These are phyloP conservation scores for Pachliopta kotzebuea DNA, from an alignment of 2,888 invertebrate species.

Conservation along the genomic window DNA sequence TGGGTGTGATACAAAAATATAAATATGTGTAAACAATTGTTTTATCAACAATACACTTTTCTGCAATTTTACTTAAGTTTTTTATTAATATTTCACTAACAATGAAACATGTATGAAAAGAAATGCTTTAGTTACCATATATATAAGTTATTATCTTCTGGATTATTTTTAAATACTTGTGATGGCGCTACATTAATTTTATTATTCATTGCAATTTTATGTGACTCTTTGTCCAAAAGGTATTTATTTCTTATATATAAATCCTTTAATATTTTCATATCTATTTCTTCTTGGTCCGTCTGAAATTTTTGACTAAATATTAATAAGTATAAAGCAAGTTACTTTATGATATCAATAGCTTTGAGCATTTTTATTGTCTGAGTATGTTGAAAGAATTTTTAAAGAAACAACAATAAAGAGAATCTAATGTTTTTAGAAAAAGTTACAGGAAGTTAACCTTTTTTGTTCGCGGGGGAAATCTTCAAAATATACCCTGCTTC, in stretches of 20 bases:
- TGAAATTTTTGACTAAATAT: conserved; percentile 47
- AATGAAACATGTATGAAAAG: not conserved
- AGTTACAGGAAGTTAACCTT: not conserved
- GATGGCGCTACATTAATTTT: conserved; percentile 59
- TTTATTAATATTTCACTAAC: not conserved
- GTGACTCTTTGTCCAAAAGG: conserved; percentile 83
- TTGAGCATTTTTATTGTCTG: too few relatives aligned
- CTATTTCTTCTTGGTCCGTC: conserved; percentile 80
- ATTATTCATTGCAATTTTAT: conserved; percentile 72
- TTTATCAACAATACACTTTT: too few relatives aligned
- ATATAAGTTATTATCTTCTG: conserved; percentile 48
- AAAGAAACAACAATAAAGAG: too few relatives aligned
- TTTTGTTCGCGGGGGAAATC: too few relatives aligned
- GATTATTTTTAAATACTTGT: conserved; percentile 54
- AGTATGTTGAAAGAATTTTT: too few relatives aligned
- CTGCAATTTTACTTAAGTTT: not conserved
- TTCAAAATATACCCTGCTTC: too few relatives aligned
- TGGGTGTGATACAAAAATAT: too few relatives aligned
- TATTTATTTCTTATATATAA: conserved; percentile 81
- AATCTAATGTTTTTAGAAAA: too few relatives aligned
- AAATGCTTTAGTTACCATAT: conserved; percentile 49
- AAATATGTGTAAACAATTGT: too few relatives aligned
- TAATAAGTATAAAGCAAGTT: too few relatives aligned
- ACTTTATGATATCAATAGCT: too few relatives aligned
- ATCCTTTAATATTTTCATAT: conserved; percentile 74